Percentiles rank a stretch among this genome's conserved stretches.
These are phyloP conservation scores for Enteromius anoplus DNA, from an alignment of 2,797 vertebrate species.

Conservation along the genomic window DNA sequence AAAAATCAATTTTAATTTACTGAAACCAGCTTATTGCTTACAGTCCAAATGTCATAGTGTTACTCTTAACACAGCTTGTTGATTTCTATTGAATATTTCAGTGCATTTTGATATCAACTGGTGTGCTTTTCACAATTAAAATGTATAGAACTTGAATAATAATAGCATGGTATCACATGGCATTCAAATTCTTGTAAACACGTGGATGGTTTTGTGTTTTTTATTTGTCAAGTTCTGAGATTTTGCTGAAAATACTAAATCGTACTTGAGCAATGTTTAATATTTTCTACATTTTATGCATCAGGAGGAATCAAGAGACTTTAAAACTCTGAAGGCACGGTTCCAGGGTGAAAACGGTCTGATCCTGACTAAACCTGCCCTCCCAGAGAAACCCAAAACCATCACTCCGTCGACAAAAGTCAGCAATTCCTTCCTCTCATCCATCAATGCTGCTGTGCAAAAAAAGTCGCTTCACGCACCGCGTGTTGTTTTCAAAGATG, in stretches of 20 bases:
- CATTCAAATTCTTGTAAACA: neutral
- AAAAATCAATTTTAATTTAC: neutral
- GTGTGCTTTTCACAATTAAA: neutral
- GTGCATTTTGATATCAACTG: neutral
- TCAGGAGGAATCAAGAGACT: constrained; percentile 80
- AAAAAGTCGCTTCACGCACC: constrained; percentile 52
- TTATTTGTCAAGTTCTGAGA: neutral
- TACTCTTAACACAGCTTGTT: neutral
- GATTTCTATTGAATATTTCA: neutral
- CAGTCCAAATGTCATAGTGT: neutral
- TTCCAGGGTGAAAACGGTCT: constrained; percentile 79
- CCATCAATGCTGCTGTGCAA: constrained; percentile 67
- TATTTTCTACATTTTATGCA: constrained; percentile 9
- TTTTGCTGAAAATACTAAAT: neutral
- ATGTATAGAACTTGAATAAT: neutral
- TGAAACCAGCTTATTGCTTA: neutral
- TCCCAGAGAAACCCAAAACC: constrained; percentile 64
- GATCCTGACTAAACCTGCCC: constrained; percentile 53
- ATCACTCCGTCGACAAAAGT: constrained; percentile 68
- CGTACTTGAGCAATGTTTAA: constrained; percentile 1
- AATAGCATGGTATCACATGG: neutral
- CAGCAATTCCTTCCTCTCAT: constrained; percentile 72
- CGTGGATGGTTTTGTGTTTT: neutral
- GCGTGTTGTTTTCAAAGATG: constrained; percentile 77
- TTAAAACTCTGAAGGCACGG: constrained; percentile 82